Evolutionary conservation across 1,140 invertebrate species (phyloP).

Genomic region (Camponotus pennsylvanicus): DNA sequence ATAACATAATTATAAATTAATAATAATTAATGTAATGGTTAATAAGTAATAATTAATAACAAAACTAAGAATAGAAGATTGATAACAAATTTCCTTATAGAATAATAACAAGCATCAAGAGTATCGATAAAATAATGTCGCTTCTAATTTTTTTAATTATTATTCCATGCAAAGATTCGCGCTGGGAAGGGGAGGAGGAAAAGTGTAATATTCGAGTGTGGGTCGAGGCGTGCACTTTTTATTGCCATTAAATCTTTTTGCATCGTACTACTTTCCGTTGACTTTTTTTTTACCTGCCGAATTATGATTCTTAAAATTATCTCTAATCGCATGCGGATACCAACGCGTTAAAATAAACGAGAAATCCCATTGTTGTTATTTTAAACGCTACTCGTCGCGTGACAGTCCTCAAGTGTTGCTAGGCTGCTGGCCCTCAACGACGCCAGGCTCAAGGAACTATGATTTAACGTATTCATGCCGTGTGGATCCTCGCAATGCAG

Average conservation of each 20-base stretch:
- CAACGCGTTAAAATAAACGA: slow-evolving; percentile 48
- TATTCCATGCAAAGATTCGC: neutral
- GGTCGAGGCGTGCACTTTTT: slow-evolving; percentile 69
- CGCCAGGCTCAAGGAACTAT: slow-evolving; percentile 85
- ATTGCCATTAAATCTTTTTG: slow-evolving; percentile 72
- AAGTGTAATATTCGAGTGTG: slow-evolving; percentile 15
- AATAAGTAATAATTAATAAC: neutral
- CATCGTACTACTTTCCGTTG: slow-evolving; percentile 67
- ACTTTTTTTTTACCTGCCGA: slow-evolving; percentile 53
- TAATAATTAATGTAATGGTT: neutral
- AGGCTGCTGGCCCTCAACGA: slow-evolving; percentile 84
- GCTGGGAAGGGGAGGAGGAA: neutral
- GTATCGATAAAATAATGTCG: neutral
- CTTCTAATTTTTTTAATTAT: neutral
- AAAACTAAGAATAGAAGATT: neutral
- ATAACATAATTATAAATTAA: neutral
- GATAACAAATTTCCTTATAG: neutral
- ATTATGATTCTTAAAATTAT: slow-evolving; percentile 50
- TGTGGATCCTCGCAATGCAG: slow-evolving; percentile 85
- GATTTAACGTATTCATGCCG: slow-evolving; percentile 83
- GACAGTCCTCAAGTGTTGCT: slow-evolving; percentile 85
- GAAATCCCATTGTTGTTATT: slow-evolving; percentile 28
- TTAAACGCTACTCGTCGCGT: slow-evolving; percentile 85
- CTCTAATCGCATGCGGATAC: slow-evolving; percentile 49
- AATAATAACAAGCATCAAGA: neutral